phyloP scores from a whole-genome alignment of 2,113 vertebrate genomes.

The Pipra filicauda region DNA sequence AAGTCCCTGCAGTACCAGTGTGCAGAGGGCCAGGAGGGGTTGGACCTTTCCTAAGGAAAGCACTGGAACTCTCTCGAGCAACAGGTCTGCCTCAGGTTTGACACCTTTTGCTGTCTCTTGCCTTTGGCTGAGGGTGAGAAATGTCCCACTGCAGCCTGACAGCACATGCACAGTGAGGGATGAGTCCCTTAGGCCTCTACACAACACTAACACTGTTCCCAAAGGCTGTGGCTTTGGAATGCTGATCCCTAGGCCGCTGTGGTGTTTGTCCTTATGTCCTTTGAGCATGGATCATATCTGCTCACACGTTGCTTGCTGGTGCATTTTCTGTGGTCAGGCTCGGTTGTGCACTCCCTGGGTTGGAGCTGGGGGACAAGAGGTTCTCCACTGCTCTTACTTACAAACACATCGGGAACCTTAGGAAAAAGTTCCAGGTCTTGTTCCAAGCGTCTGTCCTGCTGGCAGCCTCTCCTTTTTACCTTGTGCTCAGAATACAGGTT shows the following conservation, averaged over 20 bases:
- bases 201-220: not conserved
- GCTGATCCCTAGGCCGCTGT: slow-evolving; percentile 3
- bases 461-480: slow-evolving; percentile 72
- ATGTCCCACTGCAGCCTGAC: not conserved
- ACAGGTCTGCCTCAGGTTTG: not conserved
- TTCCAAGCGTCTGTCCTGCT: not conserved
- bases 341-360: not conserved
- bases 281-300: not conserved
- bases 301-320: slow-evolving; percentile 50
- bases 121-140: not conserved
- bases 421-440: slow-evolving; percentile 73
- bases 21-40: not conserved
- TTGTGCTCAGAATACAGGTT: slow-evolving; percentile 61
- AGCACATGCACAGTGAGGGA: not conserved
- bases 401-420: slow-evolving; percentile 75
- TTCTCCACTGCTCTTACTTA: slow-evolving; percentile 81
- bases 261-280: slow-evolving; percentile 30
- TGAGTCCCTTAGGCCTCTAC: not conserved
- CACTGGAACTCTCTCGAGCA: not conserved
- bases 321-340: slow-evolving; percentile 66
- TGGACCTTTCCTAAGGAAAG: not conserved
- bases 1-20: not conserved
- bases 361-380: not conserved
- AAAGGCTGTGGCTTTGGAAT: not conserved
- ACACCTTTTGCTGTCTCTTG: not conserved